These are phyloP conservation scores for Elaeidobius kamerunicus DNA, from an alignment of 2,888 invertebrate species.

Conservation along the genomic window DNA sequence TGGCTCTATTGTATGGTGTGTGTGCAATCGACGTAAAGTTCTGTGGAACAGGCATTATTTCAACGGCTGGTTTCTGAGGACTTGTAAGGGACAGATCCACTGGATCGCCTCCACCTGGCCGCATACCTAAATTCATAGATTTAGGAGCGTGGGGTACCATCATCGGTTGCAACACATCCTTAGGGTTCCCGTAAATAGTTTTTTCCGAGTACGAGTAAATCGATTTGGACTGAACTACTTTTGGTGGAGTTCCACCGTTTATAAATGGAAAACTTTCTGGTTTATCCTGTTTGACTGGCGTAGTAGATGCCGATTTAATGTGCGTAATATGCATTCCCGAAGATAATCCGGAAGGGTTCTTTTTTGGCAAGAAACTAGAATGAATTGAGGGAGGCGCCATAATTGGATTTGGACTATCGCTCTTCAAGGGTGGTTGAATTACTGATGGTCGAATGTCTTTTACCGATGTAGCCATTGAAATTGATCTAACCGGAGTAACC, in stretches of 20 bases:
- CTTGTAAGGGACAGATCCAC: conserved; percentile 63
- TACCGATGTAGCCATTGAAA: conserved; percentile 38
- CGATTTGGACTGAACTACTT: conserved; percentile 62
- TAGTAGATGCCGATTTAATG: conserved; percentile 27
- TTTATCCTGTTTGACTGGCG: conserved; percentile 27
- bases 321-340: conserved; percentile 33
- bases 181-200: conserved; percentile 70
- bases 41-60: conserved; percentile 58
- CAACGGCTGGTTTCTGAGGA: conserved; percentile 52
- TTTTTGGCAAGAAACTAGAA: conserved; percentile 41
- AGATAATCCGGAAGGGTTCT: conserved; percentile 52
- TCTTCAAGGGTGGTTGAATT: conserved; percentile 40
- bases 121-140: conserved; percentile 29
- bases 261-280: conserved; percentile 24
- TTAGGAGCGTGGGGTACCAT: conserved; percentile 49
- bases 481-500: conserved; percentile 57
- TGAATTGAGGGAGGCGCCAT: conserved; percentile 43
- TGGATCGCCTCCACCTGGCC: conserved; percentile 53
- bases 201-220: conserved; percentile 63
- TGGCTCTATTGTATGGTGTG: conserved; percentile 26
- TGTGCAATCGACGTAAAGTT: conserved; percentile 19
- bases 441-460: conserved; percentile 45
- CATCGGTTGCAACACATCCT: conserved; percentile 61
- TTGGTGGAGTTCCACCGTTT: conserved; percentile 50
- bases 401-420: conserved; percentile 30